Percentiles rank a stretch among this genome's conserved stretches.
These are phyloP conservation scores for Callipepla californica DNA, from an alignment of 2,113 vertebrate species.

Conservation along the genomic window DNA sequence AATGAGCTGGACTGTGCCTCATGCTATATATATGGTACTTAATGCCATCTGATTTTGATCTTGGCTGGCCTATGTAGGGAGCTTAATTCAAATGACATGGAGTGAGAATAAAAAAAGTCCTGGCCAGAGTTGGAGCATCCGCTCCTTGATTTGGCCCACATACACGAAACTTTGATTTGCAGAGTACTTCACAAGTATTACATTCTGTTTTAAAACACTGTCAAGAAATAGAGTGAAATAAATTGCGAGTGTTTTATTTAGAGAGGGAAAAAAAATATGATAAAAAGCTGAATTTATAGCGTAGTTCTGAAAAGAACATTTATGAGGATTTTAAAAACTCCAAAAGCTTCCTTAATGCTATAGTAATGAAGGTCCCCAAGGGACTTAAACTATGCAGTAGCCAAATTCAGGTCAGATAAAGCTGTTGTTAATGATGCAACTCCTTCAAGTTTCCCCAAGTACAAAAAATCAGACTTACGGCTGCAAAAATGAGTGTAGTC, in stretches of 20 bases:
- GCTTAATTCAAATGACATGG: neutral
- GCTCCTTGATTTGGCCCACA: neutral
- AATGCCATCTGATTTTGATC: neutral
- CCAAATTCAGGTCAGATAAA: conserved; percentile 59
- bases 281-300: conserved; percentile 24
- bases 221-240: neutral
- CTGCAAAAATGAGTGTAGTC: too few species aligned
- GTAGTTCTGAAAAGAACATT: conserved; percentile 36
- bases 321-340: conserved; percentile 21
- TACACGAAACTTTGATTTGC: neutral
- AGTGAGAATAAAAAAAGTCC: neutral
- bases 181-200: neutral
- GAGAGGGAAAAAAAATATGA: conserved; percentile 3
- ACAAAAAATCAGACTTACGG: neutral
- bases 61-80: neutral
- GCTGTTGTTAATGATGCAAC: conserved; percentile 34
- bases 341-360: conserved; percentile 8
- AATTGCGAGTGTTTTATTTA: neutral
- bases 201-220: conserved; percentile 24
- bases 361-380: conserved; percentile 10
- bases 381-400: conserved; percentile 35
- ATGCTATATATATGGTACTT: neutral
- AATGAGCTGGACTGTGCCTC: neutral
- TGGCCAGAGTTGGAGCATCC: neutral
- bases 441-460: neutral